These are phyloP conservation scores for Malthinus flaveolus DNA, from an alignment of 2,888 invertebrate species.

Conservation along the genomic window DNA sequence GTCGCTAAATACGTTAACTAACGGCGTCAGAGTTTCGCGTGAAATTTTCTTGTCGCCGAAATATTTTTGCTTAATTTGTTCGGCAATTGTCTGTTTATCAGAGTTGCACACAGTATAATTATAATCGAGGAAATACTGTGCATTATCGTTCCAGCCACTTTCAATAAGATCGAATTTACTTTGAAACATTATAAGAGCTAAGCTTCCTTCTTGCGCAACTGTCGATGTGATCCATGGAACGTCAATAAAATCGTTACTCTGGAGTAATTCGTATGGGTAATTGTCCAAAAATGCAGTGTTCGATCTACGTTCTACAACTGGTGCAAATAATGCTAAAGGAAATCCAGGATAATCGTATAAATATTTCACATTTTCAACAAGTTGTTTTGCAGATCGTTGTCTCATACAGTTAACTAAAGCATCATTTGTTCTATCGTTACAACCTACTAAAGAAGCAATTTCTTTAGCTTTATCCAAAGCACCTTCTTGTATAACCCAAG, in stretches of 20 bases:
- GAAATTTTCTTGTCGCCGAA: not conserved
- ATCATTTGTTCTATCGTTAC: slow-evolving; percentile 56
- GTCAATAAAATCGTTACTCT: slow-evolving; percentile 62
- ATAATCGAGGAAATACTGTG: not conserved
- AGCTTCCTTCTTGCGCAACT: slow-evolving; percentile 74
- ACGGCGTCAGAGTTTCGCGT: not conserved
- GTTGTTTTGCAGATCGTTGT: slow-evolving; percentile 59
- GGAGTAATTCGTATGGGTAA: slow-evolving; percentile 65
- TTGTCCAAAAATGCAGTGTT: slow-evolving; percentile 67
- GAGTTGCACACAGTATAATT: not conserved
- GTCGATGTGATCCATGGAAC: slow-evolving; percentile 72
- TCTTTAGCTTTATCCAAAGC: slow-evolving; percentile 62
- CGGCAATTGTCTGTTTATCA: not conserved
- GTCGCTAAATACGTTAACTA: slow-evolving; percentile 62
- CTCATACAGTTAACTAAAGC: slow-evolving; percentile 65
- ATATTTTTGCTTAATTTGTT: not conserved
- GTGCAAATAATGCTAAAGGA: slow-evolving; percentile 58
- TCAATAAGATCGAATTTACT: not conserved
- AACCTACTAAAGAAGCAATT: slow-evolving; percentile 64
- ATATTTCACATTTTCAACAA: slow-evolving; percentile 55
- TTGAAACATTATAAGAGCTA: slow-evolving; percentile 60
- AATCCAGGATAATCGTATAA: slow-evolving; percentile 53
- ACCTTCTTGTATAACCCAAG: slow-evolving; percentile 57
- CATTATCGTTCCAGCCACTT: not conserved
- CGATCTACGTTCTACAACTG: slow-evolving; percentile 64